phyloP scores from a whole-genome alignment of 53 echinoderm and acorn worm genomes.

The Zoroaster sp. region DNA sequence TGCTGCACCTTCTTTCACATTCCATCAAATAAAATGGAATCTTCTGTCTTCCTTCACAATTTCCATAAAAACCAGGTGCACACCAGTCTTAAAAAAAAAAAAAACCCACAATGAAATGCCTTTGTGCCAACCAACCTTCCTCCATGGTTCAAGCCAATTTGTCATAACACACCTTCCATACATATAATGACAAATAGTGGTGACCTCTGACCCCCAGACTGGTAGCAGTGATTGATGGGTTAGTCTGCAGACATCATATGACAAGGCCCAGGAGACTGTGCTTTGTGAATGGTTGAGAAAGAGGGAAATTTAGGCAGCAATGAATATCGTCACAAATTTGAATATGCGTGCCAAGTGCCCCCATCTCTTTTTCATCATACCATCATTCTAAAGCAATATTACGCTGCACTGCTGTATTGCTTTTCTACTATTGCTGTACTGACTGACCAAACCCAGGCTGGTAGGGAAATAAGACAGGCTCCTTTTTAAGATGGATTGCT shows the following conservation, averaged over 20 bases:
- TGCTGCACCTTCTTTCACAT: too few relatives aligned
- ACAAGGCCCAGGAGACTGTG: neutral
- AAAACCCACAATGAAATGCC: neutral
- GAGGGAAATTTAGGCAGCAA: neutral
- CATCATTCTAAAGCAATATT: too few relatives aligned
- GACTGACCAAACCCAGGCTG: too few relatives aligned
- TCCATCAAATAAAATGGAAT: too few relatives aligned
- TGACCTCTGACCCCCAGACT: constrained; percentile 23
- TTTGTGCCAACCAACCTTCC: neutral
- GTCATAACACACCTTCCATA: constrained; percentile 40
- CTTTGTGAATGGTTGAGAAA: neutral
- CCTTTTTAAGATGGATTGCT: too few relatives aligned
- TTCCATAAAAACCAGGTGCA: neutral
- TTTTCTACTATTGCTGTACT: too few relatives aligned
- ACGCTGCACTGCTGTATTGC: too few relatives aligned
- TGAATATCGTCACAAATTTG: too few relatives aligned
- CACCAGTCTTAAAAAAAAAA: neutral
- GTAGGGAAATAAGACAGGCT: too few relatives aligned
- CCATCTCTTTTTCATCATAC: too few relatives aligned
- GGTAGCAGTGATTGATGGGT: constrained; percentile 30
- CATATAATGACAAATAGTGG: constrained; percentile 27
- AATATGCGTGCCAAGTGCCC: too few relatives aligned
- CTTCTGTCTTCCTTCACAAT: neutral
- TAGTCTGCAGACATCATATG: neutral
- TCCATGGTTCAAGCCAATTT: constrained; percentile 26